Conservation (phyloP, 2,113 vertebrate genomes). For the Saimiri boliviensis region DNA sequence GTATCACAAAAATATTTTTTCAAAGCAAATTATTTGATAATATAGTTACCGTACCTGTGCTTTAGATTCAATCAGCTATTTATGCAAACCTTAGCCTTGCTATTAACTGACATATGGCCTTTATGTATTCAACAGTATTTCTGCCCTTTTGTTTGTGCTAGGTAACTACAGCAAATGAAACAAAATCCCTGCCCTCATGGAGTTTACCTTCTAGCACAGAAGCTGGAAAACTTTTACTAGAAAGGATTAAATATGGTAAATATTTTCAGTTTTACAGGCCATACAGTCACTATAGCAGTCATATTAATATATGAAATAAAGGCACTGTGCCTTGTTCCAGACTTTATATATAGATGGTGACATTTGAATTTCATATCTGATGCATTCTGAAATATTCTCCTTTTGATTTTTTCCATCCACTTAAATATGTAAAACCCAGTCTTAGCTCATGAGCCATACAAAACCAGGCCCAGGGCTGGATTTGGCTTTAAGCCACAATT, state of each 20-base stretch:
- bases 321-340: neutral
- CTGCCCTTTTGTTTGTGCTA: neutral
- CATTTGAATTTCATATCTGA: neutral
- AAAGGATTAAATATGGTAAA: neutral
- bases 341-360: neutral
- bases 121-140: neutral
- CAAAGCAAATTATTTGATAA: neutral
- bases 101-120: neutral
- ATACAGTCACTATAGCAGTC: neutral
- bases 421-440: neutral
- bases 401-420: neutral
- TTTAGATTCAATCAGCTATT: neutral
- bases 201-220: neutral
- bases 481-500: neutral
- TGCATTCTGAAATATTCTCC: neutral
- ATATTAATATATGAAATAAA: too few species aligned
- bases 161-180: neutral
- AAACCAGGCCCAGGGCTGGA: neutral
- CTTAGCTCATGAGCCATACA: neutral
- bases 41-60: neutral
- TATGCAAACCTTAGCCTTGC: neutral
- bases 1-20: neutral
- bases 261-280: neutral
- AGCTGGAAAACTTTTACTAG: neutral
- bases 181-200: neutral